Base-by-base conservation (phyloP, 2,888 invertebrate species). In the Drosophila crucigera region DNA sequence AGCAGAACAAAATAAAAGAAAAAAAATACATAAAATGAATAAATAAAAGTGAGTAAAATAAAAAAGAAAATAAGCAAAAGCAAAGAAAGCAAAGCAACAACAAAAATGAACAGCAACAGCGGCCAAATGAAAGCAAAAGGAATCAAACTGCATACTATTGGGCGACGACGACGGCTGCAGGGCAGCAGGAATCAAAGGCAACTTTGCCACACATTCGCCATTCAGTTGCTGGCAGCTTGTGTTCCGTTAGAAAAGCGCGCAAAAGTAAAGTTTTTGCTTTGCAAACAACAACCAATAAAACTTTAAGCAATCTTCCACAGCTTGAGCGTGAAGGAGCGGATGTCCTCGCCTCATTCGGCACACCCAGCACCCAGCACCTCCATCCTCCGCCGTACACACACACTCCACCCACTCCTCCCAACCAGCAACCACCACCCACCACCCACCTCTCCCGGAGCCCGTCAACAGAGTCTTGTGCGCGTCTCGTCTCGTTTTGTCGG, bases 251-350 rank as follows among this genome's bases (percentile, higher is more conserved):
- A 78, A 74, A 83, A 77, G 78, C 82, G 84, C 77, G 81, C 76
- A 77, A 89, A 84, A 84, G 87, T 84, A 84, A 90, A 86, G 87
- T 89, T 88, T 85, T 87, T 84, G 83, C 87, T 90, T 78, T 82
- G 77, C 80, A 90, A 87, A 85, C 85, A 91, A 85, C 85, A 91
- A 89, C 83, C 89, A 91, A 91, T 91, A 91, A 91, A 91, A 91
- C 83, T 91, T 91, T 83, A 91, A 91, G 80, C 82, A 91, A 89
- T 90, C 90, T 90, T 88, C 82, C 82, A 81, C 84, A 77, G 90
- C 91, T 84, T 82, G 83, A 84, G 76, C 85, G 77, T 78, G 78
- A 69, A 75, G 73, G 53, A 70, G 70, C 80, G 77, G 66, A 80
- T 70, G 76, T 63, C 68, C 69, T 55, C 68, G 66, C 58, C 63